Conservation (phyloP, 2,113 vertebrate genomes). For the Sander vitreus region DNA sequence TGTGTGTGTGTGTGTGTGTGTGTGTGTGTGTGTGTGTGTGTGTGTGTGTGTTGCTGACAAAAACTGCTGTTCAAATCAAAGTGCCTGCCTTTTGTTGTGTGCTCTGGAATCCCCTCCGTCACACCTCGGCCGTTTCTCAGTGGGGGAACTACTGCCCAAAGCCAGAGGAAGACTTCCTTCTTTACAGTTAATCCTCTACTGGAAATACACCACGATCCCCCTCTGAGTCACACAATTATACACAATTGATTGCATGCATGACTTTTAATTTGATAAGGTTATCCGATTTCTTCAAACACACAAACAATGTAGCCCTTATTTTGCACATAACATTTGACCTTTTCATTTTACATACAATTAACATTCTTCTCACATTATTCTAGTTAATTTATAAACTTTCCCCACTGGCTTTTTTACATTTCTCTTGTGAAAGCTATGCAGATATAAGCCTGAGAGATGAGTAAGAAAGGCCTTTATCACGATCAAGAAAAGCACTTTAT, state of each 20-base stretch:
- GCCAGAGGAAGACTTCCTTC: conserved; percentile 65
- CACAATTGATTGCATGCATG: conserved; percentile 11
- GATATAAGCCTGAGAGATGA: neutral
- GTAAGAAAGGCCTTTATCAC: neutral
- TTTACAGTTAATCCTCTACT: conserved; percentile 69
- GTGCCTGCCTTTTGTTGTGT: conserved; percentile 80
- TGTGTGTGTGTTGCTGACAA: conserved; percentile 40
- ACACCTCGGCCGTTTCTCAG: conserved; percentile 73
- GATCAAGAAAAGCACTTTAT: neutral
- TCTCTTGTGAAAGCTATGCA: neutral
- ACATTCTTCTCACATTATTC: neutral
- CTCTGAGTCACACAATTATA: conserved; percentile 15
- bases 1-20: conserved; percentile 24
- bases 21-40: conserved; percentile 32
- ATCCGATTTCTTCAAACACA: neutral
- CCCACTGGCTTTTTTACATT: neutral
- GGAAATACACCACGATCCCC: conserved; percentile 46
- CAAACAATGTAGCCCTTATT: neutral
- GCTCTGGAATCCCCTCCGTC: conserved; percentile 77
- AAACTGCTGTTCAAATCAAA: conserved; percentile 78
- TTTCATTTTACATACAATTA: neutral
- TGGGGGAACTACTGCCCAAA: conserved; percentile 47
- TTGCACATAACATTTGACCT: neutral
- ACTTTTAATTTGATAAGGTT: conserved; percentile 27
- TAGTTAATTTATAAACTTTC: neutral